Conservation (phyloP, 1,140 invertebrate species). For the Pararge aegeria region DNA sequence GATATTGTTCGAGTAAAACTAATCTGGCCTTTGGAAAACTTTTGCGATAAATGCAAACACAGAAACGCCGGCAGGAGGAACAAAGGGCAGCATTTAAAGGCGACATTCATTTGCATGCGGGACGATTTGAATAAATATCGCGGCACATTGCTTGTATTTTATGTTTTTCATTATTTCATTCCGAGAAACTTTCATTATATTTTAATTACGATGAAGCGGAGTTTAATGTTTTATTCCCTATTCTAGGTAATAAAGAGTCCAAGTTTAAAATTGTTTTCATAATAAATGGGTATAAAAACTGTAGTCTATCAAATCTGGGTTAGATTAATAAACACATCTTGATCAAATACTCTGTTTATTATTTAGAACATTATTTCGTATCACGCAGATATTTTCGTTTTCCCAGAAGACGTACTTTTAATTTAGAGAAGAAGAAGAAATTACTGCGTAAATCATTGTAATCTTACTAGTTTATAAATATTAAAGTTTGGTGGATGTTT, state of each 20-base stretch:
- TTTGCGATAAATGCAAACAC: conserved; percentile 11
- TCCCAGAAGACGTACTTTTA: too few relatives aligned
- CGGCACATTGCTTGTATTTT: conserved; percentile 44
- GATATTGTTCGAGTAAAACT: conserved; percentile 8
- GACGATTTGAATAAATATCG: conserved; percentile 61
- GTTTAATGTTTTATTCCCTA: conserved; percentile 10
- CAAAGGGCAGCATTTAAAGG: conserved; percentile 40
- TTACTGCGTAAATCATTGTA: too few relatives aligned
- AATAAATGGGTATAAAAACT: conserved; percentile 3
- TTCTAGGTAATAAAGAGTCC: conserved; percentile 6
- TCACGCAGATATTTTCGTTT: too few relatives aligned
- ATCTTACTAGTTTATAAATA: too few relatives aligned
- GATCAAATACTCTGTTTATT: neutral
- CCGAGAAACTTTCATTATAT: conserved; percentile 33
- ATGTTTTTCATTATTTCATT: conserved; percentile 43
- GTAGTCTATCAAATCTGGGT: neutral
- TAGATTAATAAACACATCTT: neutral
- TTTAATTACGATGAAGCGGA: conserved; percentile 11
- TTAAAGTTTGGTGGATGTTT: too few relatives aligned
- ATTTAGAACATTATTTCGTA: too few relatives aligned
- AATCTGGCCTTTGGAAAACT: conserved; percentile 13
- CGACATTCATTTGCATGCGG: conserved; percentile 64
- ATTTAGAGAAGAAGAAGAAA: too few relatives aligned
- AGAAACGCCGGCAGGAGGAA: conserved; percentile 11
- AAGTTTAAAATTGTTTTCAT: conserved; percentile 3